phyloP scores from a whole-genome alignment of 2,797 vertebrate species.

The Staurois parvus region DNA sequence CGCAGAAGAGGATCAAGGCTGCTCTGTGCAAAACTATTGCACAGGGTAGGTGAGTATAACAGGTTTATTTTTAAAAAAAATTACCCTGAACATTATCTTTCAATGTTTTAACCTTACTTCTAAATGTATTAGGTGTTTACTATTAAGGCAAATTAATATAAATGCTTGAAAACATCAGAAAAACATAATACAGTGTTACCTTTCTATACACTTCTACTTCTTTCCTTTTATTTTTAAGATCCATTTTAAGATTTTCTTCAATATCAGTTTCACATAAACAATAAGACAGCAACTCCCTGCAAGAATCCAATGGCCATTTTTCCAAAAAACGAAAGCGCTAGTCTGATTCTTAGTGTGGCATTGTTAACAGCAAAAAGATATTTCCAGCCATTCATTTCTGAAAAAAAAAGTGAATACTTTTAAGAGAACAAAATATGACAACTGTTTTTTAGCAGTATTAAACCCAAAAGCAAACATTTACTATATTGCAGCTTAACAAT shows the following conservation, averaged over 20 bases:
- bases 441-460: too few species aligned
- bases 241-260: constrained; percentile 72
- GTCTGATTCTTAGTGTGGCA: constrained; percentile 79
- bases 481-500: too few species aligned
- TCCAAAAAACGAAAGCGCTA: constrained; percentile 84
- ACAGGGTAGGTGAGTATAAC: too few species aligned
- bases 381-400: constrained; percentile 78
- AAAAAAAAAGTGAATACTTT: not conserved
- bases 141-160: too few species aligned
- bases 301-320: constrained; percentile 86
- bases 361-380: constrained; percentile 87
- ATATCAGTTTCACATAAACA: constrained; percentile 83
- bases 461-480: too few species aligned
- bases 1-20: too few species aligned
- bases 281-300: constrained; percentile 88
- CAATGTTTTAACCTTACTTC: too few species aligned
- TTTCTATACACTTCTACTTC: constrained; percentile 87
- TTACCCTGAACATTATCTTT: too few species aligned
- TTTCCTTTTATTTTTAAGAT: constrained; percentile 80
- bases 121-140: too few species aligned
- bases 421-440: too few species aligned
- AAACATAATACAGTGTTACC: constrained; percentile 73
- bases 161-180: not conserved
- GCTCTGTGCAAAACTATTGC: too few species aligned
- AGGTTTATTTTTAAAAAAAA: too few species aligned